A percentile compares a stretch with the other conserved stretches of the same genome.
Evolutionary conservation across 53 echinoderm and acorn worm species (phyloP).

Genomic region (Paracentrotus lividus): DNA sequence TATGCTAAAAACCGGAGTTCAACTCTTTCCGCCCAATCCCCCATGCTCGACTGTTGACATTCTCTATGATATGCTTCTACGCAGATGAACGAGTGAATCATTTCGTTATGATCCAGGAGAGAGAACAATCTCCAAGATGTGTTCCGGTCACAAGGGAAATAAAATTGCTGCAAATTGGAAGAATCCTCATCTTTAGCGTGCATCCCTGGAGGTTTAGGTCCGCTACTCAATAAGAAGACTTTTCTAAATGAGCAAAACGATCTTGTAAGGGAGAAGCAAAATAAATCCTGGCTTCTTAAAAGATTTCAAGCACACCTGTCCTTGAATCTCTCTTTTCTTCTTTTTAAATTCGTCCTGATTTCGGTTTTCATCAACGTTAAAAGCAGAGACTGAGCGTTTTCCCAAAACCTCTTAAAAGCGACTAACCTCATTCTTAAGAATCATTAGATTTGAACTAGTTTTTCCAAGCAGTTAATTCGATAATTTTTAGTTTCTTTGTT

Average conservation of each 20-base stretch:
- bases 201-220: conserved; percentile 27
- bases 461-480: background rate
- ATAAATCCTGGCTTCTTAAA: conserved; percentile 27
- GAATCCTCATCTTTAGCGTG: conserved; percentile 36
- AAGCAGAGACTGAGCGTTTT: background rate
- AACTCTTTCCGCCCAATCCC: background rate
- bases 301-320: conserved; percentile 53
- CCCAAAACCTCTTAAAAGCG: background rate
- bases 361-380: background rate
- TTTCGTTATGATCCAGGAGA: conserved; percentile 25
- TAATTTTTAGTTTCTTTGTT: too few species aligned
- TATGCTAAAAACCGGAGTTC: conserved; percentile 24
- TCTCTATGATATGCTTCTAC: conserved; percentile 29
- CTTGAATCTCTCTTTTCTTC: conserved; percentile 22
- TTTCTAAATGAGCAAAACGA: conserved; percentile 34
- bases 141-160: conserved; percentile 38
- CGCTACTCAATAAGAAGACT: conserved; percentile 36
- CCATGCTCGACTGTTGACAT: conserved; percentile 32
- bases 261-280: conserved; percentile 28
- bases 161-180: conserved; percentile 60
- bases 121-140: conserved; percentile 39
- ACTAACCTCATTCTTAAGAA: conserved; percentile 3
- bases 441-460: conserved; percentile 11
- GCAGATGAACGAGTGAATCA: conserved; percentile 57
- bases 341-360: conserved; percentile 8